These are phyloP conservation scores for Scalopus aquaticus DNA, from an alignment of 2,113 vertebrate species.

Conservation along the genomic window DNA sequence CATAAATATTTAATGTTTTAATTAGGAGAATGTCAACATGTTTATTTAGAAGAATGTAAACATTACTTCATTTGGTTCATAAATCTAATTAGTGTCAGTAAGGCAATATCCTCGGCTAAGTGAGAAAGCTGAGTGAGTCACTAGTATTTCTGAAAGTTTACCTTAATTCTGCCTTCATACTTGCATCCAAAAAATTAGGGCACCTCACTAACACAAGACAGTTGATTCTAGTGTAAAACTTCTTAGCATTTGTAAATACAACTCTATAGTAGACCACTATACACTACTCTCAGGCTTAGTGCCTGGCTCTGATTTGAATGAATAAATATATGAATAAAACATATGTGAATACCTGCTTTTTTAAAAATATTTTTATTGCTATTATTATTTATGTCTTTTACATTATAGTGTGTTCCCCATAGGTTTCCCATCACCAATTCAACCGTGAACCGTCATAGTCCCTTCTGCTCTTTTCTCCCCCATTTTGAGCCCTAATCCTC, in stretches of 20 bases:
- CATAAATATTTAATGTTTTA: not conserved
- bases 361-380: too few relatives aligned
- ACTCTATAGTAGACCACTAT: not conserved
- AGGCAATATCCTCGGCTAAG: not conserved
- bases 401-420: too few relatives aligned
- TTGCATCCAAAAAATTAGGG: not conserved
- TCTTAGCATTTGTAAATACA: not conserved
- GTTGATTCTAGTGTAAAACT: not conserved
- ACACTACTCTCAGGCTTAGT: not conserved
- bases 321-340: too few relatives aligned
- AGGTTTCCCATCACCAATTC: too few relatives aligned
- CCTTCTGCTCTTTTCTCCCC: too few relatives aligned
- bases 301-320: not conserved
- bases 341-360: not conserved
- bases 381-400: too few relatives aligned
- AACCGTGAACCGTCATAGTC: too few relatives aligned
- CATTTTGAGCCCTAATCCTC: too few relatives aligned
- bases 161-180: not conserved
- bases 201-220: not conserved
- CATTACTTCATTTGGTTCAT: not conserved
- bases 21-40: not conserved
- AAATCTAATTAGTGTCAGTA: not conserved
- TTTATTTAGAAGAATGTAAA: slow-evolving; percentile 6
- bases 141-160: not conserved
- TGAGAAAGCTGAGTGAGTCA: not conserved